phyloP scores from a whole-genome alignment of 2,888 invertebrate species.

The Aporophyla nigra region DNA sequence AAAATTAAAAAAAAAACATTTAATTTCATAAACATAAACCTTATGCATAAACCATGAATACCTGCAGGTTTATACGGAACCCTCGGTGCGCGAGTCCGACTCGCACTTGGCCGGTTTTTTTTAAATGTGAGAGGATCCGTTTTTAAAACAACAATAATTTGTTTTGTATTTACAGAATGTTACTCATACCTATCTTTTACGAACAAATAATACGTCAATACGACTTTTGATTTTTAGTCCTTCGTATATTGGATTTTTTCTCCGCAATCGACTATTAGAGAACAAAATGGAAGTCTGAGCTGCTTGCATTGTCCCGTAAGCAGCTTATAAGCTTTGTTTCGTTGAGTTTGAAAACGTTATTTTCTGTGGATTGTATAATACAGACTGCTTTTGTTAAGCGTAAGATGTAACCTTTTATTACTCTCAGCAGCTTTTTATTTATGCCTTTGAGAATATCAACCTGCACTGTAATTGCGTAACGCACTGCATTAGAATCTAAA shows the following conservation, averaged over 20 bases:
- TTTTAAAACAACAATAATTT: not conserved
- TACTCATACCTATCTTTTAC: not conserved
- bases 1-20: no score
- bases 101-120: no score
- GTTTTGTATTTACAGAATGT: not conserved
- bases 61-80: no score
- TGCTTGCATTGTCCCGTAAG: constrained; percentile 45
- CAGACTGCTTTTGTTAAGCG: constrained; percentile 14
- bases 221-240: not conserved
- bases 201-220: not conserved
- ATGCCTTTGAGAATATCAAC: not conserved
- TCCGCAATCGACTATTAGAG: constrained; percentile 27
- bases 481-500: no score
- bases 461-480: no score
- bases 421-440: not conserved
- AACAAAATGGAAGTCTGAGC: constrained; percentile 34
- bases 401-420: constrained; percentile 7
- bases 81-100: no score
- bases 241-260: constrained; percentile 7
- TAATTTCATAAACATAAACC: no score
- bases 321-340: constrained; percentile 45
- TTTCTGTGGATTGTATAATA: constrained; percentile 34
- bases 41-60: no score
- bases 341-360: constrained; percentile 22
- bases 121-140: not conserved